Base-by-base conservation (phyloP, 2,797 vertebrate species). In the Trachurus trachurus region DNA sequence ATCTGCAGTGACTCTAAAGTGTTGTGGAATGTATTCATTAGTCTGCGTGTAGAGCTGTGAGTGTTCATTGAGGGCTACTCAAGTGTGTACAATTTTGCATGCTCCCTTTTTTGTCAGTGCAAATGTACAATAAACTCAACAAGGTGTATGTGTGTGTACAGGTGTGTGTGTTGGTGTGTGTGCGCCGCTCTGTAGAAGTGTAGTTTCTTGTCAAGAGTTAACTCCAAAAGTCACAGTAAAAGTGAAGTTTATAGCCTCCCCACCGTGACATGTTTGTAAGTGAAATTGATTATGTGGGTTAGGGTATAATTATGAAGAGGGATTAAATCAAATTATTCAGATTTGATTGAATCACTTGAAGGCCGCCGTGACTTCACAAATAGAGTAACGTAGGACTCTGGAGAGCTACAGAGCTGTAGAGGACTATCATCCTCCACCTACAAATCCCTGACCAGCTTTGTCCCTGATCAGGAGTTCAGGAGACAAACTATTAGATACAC, bases 1-100 rank as follows among this genome's bases (percentile, higher is more conserved):
- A 92, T 91, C 86, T 85, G 76, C 78, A 69, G 83, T 66, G 84
- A 89, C 83, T 91, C 83, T 67, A 83, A 88, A 87, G 87, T 88
- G 87, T 86, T 90, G 78, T 80, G 72, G 78, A 88, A 89, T 84
- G 78, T 86, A 89, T 91, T 91, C 84, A 90, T 93, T 91, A 91
- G 83, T 85, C 70, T 77, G 86, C 13, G 7, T 74, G 76, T 67
- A 60, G 71, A 45, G 71, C 74, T 50, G 21, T 13, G 77, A 80
- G 78, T 74, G 73, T 89, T 92, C 86, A 79, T 78, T 80, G 80
- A 89, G 78, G 62, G 71, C 66, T 57, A 78, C 65, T 90, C 80
- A 75, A 85, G 82, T 85, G 78, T 88, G 74, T 44, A 58, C 67
- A 63, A 70, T 82, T 87, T 79, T 49, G 49, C 37, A 65, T 65